These are phyloP conservation scores for Neosilurus hyrtlii DNA, from an alignment of 2,797 vertebrate species.

Conservation along the genomic window DNA sequence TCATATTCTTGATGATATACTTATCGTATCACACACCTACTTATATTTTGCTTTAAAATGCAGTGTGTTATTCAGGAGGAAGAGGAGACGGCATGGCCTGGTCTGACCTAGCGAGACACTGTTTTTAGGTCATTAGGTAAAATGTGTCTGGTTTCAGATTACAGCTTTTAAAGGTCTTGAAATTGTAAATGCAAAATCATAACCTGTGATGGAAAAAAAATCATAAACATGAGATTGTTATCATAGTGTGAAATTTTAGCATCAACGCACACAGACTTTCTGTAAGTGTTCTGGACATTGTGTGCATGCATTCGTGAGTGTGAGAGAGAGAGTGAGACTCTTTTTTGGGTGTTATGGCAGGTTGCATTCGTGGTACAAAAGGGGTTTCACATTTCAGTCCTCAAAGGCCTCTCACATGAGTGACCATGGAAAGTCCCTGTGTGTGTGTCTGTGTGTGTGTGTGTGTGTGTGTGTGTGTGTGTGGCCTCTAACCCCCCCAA, in stretches of 20 bases:
- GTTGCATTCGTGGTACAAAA: constrained; percentile 62
- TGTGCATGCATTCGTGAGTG: not conserved
- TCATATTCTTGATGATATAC: not conserved
- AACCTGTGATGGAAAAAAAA: not conserved
- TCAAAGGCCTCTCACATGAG: constrained; percentile 57
- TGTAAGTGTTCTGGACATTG: not conserved
- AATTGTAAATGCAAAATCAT: not conserved
- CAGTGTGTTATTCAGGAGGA: not conserved
- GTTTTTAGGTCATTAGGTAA: not conserved
- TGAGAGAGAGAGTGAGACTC: constrained; percentile 19
- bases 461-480: constrained; percentile 22
- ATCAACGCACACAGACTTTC: not conserved
- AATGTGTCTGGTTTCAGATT: not conserved
- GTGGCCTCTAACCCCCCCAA: constrained; percentile 24
- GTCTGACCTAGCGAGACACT: not conserved
- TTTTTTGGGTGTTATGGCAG: constrained; percentile 33
- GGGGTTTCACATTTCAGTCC: constrained; percentile 74
- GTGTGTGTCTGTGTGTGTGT: constrained; percentile 18
- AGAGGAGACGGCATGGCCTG: too few species aligned
- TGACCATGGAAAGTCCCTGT: constrained; percentile 75
- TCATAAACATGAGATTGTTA: not conserved
- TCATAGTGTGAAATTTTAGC: not conserved
- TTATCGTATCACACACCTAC: not conserved
- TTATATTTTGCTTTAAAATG: not conserved
- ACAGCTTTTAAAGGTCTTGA: not conserved